phyloP scores from a whole-genome alignment of 2,888 invertebrate species.

The Polymixis lichenea region DNA sequence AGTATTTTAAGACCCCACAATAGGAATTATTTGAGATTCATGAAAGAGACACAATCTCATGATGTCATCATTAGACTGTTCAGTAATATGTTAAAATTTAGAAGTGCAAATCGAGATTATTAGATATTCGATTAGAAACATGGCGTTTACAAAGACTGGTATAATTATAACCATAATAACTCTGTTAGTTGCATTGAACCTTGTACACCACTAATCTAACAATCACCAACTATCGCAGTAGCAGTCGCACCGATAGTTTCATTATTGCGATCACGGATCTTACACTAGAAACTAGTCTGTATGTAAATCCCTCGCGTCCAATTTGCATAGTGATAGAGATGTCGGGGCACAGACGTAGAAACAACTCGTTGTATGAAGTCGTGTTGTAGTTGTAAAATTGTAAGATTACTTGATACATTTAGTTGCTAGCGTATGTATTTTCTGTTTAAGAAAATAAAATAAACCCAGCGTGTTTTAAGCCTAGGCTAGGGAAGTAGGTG shows the following conservation, averaged over 20 bases:
- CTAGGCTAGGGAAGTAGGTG: background rate
- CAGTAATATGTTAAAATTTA: too few relatives aligned
- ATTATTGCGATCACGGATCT: conserved; percentile 33
- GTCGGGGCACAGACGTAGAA: conserved; percentile 3
- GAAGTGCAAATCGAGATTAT: too few relatives aligned
- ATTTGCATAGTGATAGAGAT: conserved; percentile 47
- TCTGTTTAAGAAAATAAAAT: background rate
- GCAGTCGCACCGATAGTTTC: conserved; percentile 8
- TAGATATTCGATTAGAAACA: too few relatives aligned
- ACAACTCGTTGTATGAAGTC: conserved; percentile 8
- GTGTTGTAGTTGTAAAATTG: background rate
- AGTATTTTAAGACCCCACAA: too few relatives aligned
- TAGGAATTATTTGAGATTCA: too few relatives aligned
- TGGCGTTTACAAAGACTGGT: too few relatives aligned
- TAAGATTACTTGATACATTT: background rate
- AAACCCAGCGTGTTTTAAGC: background rate
- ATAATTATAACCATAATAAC: too few relatives aligned
- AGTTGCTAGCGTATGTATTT: background rate
- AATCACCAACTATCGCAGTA: conserved; percentile 3
- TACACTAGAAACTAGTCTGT: conserved; percentile 57
- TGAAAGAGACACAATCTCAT: too few relatives aligned
- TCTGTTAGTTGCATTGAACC: too few relatives aligned
- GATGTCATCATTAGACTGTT: too few relatives aligned
- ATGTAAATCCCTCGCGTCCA: conserved; percentile 50
- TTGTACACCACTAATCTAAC: conserved; percentile 3